A percentile compares a stretch with the other conserved stretches of the same genome.
Conservation (phyloP, 2,888 invertebrate genomes). For the Macaria notata region DNA sequence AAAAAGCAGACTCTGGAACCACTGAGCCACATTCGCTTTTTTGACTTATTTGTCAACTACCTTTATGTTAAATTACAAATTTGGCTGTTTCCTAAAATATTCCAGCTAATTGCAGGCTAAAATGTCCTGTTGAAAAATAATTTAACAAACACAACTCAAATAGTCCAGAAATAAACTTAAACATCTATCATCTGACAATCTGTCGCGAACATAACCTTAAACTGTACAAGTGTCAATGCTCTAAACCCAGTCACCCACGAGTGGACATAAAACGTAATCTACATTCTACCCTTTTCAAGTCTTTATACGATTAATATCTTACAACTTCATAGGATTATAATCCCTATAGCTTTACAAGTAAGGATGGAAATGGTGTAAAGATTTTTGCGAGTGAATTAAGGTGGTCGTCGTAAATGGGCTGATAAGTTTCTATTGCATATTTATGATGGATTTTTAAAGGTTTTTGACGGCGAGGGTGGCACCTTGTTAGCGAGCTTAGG, state of each 20-base stretch:
- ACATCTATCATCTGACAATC: conserved; percentile 2
- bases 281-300: conserved; percentile 16
- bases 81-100: too few relatives aligned
- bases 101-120: too few relatives aligned
- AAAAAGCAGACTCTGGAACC: too few relatives aligned
- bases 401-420: conserved; percentile 25
- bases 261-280: conserved; percentile 17
- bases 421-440: conserved; percentile 32
- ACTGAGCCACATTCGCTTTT: too few relatives aligned
- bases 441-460: conserved; percentile 27
- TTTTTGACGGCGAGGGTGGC: conserved; percentile 5
- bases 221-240: conserved; percentile 22
- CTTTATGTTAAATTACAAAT: too few relatives aligned
- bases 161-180: too few relatives aligned
- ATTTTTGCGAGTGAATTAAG: conserved; percentile 1
- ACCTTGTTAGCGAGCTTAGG: conserved; percentile 19
- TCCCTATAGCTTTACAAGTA: neutral
- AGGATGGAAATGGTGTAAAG: conserved; percentile 14
- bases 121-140: too few relatives aligned
- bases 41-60: too few relatives aligned
- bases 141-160: too few relatives aligned
- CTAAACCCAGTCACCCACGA: conserved; percentile 3
- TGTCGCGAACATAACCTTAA: conserved; percentile 1
- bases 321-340: neutral
- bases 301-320: conserved; percentile 8